A percentile compares a stretch with the other conserved stretches of the same genome.
phyloP scores from a whole-genome alignment of 2,113 vertebrate genomes.

The Halichoerus grypus region DNA sequence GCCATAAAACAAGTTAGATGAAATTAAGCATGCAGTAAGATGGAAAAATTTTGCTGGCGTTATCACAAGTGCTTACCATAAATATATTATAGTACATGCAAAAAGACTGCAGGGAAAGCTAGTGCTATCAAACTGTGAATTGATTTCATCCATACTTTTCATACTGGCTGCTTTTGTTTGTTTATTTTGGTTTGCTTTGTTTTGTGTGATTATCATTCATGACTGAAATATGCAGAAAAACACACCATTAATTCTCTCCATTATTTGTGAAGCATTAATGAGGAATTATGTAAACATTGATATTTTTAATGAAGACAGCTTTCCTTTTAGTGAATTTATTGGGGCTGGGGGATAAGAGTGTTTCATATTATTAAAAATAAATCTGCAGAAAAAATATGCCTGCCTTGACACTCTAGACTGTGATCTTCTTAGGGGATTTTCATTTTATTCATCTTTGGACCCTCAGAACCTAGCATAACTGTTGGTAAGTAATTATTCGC shows the following conservation, averaged over 20 bases:
- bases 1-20: conserved; percentile 81
- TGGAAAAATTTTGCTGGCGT: conserved; percentile 81
- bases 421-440: conserved; percentile 57
- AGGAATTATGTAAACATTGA: conserved; percentile 76
- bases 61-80: conserved; percentile 80
- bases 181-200: conserved; percentile 75
- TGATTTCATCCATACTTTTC: conserved; percentile 64
- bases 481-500: not conserved
- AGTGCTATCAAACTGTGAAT: conserved; percentile 61
- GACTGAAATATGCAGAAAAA: conserved; percentile 70
- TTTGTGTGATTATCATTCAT: conserved; percentile 73
- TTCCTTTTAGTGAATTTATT: conserved; percentile 66
- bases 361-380: conserved; percentile 71
- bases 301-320: conserved; percentile 75
- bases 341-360: not conserved
- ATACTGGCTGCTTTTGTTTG: conserved; percentile 70
- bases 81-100: conserved; percentile 72
- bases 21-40: conserved; percentile 82
- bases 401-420: not conserved
- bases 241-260: conserved; percentile 75
- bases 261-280: conserved; percentile 78
- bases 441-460: conserved; percentile 53
- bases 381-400: not conserved
- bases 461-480: not conserved
- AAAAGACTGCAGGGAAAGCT: conserved; percentile 68